These are phyloP conservation scores for Papilio dardanus DNA, from an alignment of 1,140 invertebrate genomes.

Conservation along the genomic window DNA sequence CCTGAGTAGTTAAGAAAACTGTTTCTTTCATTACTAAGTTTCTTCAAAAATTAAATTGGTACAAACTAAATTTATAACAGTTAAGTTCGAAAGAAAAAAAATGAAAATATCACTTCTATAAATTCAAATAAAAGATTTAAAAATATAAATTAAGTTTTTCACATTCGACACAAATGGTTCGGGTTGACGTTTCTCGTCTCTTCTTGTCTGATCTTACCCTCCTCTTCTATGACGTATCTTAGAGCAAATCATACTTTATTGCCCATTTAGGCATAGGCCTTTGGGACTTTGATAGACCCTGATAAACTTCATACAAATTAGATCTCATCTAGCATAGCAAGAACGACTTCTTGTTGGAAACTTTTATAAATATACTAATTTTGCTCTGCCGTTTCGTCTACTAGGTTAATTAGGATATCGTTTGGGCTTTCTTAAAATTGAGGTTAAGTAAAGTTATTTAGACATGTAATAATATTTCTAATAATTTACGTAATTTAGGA, in stretches of 20 bases:
- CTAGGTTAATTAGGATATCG: neutral
- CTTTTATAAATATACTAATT: neutral
- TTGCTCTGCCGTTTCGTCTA: neutral
- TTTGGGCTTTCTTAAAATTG: too few species aligned
- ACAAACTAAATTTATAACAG: too few species aligned
- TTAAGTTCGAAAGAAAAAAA: too few species aligned
- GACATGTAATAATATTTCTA: too few species aligned
- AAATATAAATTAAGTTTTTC: neutral
- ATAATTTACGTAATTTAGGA: too few species aligned
- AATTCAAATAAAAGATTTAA: neutral
- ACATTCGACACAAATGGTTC: neutral
- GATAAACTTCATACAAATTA: constrained; percentile 17
- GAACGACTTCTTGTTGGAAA: neutral
- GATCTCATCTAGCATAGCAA: neutral
- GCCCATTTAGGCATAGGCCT: constrained; percentile 25
- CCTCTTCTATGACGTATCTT: constrained; percentile 29
- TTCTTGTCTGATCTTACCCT: constrained; percentile 30
- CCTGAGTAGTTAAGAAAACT: too few species aligned
- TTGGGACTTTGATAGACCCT: neutral
- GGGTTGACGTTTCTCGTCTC: constrained; percentile 18
- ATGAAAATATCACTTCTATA: neutral
- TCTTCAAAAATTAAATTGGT: too few species aligned
- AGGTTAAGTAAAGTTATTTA: neutral
- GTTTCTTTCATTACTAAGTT: too few species aligned
- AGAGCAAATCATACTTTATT: constrained; percentile 32